A percentile compares a stretch with the other conserved stretches of the same genome.
Evolutionary conservation across 2,797 vertebrate genomes (phyloP).

Genomic region (Paedocypris micromegethes): DNA sequence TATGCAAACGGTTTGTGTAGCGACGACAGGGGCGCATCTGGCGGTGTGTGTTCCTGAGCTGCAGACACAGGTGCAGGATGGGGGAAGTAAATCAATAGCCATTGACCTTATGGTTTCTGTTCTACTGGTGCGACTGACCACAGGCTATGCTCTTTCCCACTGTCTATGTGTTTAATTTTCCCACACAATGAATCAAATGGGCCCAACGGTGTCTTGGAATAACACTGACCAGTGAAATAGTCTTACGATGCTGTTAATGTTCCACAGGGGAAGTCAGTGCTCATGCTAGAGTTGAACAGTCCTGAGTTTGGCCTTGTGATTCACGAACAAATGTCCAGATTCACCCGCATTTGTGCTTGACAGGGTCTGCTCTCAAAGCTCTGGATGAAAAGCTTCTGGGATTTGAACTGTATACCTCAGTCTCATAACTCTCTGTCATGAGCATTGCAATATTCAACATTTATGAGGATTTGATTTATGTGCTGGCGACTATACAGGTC

Average conservation of each 20-base stretch:
- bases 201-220: background rate
- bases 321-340: constrained; percentile 40
- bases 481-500: constrained; percentile 42
- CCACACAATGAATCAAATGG: constrained; percentile 6
- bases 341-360: constrained; percentile 34
- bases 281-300: too few relatives aligned
- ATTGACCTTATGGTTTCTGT: constrained; percentile 65
- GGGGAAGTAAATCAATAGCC: constrained; percentile 64
- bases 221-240: too few relatives aligned
- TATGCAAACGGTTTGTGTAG: background rate
- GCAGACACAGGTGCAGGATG: constrained; percentile 38
- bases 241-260: too few relatives aligned
- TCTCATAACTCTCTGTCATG: constrained; percentile 45
- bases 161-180: constrained; percentile 40
- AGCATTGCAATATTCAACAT: constrained; percentile 47
- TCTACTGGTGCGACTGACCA: constrained; percentile 58
- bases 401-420: constrained; percentile 42
- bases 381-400: constrained; percentile 39
- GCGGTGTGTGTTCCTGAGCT: constrained; percentile 23
- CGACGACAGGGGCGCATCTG: constrained; percentile 2
- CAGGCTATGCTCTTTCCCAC: constrained; percentile 49
- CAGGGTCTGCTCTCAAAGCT: constrained; percentile 18
- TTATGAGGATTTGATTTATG: constrained; percentile 50
- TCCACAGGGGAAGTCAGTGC: too few relatives aligned
- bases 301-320: constrained; percentile 4